Conservation (phyloP, 2,113 vertebrate genomes). For the rabbit (Oryctolagus cuniculus) region mOryCun1.1 NC_091449.1:24778001-24778500, state of each 20-base stretch:
- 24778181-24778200: conserved; percentile 90
- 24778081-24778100: conserved; percentile 93
- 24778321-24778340: conserved; percentile 74
- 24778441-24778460: not conserved
- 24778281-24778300: conserved; percentile 93
- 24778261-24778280: conserved; percentile 94
- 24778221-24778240: conserved; percentile 92
- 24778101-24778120: conserved; percentile 93
- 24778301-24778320: conserved; percentile 86
- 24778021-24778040: conserved; percentile 89
- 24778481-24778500: no score
- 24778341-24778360: conserved; percentile 65
- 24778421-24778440: not conserved
- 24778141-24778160: conserved; percentile 91
- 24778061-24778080: conserved; percentile 90
- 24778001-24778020: conserved; percentile 88
- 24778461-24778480: conserved; percentile 42
- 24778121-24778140: conserved; percentile 90
- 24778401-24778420: not conserved
- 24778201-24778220: conserved; percentile 92
- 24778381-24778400: conserved; percentile 73
- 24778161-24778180: conserved; percentile 91
- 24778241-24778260: conserved; percentile 92
- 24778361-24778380: conserved; percentile 50
- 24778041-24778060: conserved; percentile 90